A percentile compares a stretch with the other conserved stretches of the same genome.
These are phyloP conservation scores for Neoarius graeffei DNA, from an alignment of 2,113 vertebrate species.

Conservation along the genomic window DNA sequence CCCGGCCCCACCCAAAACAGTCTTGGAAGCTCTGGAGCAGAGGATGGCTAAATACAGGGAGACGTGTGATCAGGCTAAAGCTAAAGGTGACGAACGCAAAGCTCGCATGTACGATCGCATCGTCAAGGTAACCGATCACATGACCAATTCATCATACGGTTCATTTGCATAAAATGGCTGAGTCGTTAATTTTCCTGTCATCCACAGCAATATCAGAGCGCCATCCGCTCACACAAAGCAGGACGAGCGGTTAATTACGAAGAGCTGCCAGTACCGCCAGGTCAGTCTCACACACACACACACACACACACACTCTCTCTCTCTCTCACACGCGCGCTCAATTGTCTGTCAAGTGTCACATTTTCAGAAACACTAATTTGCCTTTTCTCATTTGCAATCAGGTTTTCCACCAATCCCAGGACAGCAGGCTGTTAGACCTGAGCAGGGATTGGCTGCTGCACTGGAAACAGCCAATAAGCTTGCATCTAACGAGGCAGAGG, in stretches of 20 bases:
- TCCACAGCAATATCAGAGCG: constrained; percentile 92
- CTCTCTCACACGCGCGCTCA: not conserved
- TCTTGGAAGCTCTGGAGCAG: constrained; percentile 89
- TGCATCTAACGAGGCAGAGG: constrained; percentile 68
- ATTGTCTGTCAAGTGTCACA: not conserved
- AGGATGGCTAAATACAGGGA: constrained; percentile 85
- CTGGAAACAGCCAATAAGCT: constrained; percentile 83
- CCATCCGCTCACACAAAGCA: constrained; percentile 85
- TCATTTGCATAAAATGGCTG: not conserved
- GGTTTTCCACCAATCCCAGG: constrained; percentile 95
- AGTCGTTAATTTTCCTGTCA: constrained; percentile 18
- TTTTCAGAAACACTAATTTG: not conserved
- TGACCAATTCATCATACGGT: not conserved
- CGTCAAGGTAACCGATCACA: constrained; percentile 78
- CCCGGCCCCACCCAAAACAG: constrained; percentile 73
- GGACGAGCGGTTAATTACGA: constrained; percentile 85
- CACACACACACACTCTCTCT: not conserved
- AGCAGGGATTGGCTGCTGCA: constrained; percentile 75
- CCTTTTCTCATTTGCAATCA: constrained; percentile 54
- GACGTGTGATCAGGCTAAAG: constrained; percentile 84
- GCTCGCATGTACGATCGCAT: constrained; percentile 94
- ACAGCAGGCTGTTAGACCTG: constrained; percentile 64
- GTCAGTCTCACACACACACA: constrained; percentile 66
- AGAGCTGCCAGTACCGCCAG: constrained; percentile 90
- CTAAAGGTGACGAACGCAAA: constrained; percentile 85